Percentiles rank a stretch among this genome's conserved stretches.
Conservation (phyloP, 2,113 vertebrate species). For the Phodopus roborovskii region DNA sequence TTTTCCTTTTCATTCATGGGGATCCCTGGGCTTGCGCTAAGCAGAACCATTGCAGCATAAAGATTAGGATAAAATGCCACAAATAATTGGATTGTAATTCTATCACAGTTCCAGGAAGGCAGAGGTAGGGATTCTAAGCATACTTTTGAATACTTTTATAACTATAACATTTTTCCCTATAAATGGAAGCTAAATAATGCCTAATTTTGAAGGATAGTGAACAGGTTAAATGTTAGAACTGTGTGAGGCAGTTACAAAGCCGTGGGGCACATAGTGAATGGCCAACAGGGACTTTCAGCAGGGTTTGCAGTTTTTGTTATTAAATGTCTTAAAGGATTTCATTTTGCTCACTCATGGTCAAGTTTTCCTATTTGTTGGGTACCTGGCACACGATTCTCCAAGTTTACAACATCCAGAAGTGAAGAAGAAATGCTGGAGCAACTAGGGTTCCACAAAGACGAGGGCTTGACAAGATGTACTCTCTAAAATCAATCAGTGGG, state of each 20-base stretch:
- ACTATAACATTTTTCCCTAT: not conserved
- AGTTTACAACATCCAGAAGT: not conserved
- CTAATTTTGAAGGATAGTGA: not conserved
- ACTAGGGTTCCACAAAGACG: not conserved
- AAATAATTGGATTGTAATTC: too few relatives aligned
- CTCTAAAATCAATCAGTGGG: not conserved
- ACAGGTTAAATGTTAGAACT: not conserved
- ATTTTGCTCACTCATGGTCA: not conserved
- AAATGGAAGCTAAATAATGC: not conserved
- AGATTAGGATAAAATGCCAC: not conserved
- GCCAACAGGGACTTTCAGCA: not conserved
- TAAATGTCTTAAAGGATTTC: not conserved
- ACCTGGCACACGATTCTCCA: not conserved
- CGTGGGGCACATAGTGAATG: fast-evolving
- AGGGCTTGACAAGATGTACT: not conserved
- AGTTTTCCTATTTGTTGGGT: not conserved
- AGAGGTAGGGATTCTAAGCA: not conserved
- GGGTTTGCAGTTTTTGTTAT: not conserved
- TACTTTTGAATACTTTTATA: not conserved
- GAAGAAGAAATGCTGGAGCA: not conserved
- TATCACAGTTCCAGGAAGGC: fast-evolving
- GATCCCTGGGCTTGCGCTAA: not conserved
- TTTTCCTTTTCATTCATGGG: not conserved
- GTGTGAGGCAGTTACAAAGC: not conserved
- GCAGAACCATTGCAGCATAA: not conserved